A percentile compares a stretch with the other conserved stretches of the same genome.
phyloP scores from a whole-genome alignment of 2,113 vertebrate genomes.

The Sorex fumeus region DNA sequence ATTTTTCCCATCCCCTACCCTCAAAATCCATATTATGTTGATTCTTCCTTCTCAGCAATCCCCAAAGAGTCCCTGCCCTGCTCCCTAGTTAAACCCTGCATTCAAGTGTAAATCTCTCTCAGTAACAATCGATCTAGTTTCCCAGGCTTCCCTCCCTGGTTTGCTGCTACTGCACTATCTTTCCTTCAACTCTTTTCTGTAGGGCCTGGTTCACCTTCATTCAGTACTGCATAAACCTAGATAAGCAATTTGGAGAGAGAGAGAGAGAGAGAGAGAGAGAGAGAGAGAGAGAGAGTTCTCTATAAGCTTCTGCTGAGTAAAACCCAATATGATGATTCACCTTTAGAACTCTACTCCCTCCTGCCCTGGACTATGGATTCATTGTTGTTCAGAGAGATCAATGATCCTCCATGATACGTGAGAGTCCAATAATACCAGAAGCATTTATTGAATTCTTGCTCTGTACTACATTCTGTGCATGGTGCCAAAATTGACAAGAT shows the following conservation, averaged over 20 bases:
- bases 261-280: no score
- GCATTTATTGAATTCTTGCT: conserved; percentile 14
- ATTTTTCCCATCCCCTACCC: conserved; percentile 44
- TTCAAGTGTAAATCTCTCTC: conserved; percentile 63
- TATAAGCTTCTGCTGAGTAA: background rate
- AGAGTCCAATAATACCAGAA: background rate
- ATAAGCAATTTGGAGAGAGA: conserved; percentile 11
- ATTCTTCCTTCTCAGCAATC: conserved; percentile 76
- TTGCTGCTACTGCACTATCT: background rate
- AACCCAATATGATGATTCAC: conserved; percentile 1
- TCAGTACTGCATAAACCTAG: background rate
- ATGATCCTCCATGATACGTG: background rate
- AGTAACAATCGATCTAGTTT: background rate
- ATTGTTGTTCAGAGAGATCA: background rate
- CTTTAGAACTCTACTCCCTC: background rate
- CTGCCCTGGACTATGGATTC: background rate
- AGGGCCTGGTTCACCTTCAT: background rate
- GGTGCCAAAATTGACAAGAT: background rate
- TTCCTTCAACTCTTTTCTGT: background rate
- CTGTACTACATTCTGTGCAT: background rate
- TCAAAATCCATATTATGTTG: conserved; percentile 76
- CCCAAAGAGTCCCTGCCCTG: conserved; percentile 41
- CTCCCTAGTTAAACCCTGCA: conserved; percentile 54
- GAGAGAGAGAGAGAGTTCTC: background rate
- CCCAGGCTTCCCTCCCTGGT: background rate